Percentiles rank a stretch among this genome's conserved stretches.
Conservation (phyloP, 2,888 invertebrate genomes). For the Hypselothyrea guttata region DNA sequence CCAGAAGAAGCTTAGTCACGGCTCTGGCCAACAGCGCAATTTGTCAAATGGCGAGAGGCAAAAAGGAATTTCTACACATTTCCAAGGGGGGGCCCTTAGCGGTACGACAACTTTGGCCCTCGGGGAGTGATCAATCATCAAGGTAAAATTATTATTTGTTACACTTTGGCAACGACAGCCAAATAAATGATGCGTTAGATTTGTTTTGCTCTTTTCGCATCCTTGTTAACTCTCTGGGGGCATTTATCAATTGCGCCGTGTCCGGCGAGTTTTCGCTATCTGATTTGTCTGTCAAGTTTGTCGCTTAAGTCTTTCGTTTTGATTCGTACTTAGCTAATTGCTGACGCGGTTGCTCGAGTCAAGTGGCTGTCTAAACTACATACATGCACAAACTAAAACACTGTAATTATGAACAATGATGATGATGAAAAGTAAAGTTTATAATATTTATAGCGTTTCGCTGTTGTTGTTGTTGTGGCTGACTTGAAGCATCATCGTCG, state of each 20-base stretch:
- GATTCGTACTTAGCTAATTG: conserved; percentile 75
- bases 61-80: conserved; percentile 61
- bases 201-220: conserved; percentile 24
- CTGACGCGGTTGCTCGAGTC: conserved; percentile 56
- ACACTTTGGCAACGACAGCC: conserved; percentile 50
- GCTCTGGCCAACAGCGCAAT: conserved; percentile 46
- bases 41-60: conserved; percentile 62
- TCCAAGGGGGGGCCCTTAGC: conserved; percentile 57
- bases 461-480: conserved; percentile 36
- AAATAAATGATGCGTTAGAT: conserved; percentile 24
- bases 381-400: conserved; percentile 68
- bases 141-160: conserved; percentile 63
- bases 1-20: conserved; percentile 69
- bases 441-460: conserved; percentile 45
- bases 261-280: conserved; percentile 41
- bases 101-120: conserved; percentile 56
- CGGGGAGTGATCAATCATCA: conserved; percentile 77
- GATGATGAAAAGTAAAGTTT: conserved; percentile 71
- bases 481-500: conserved; percentile 65
- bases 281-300: conserved; percentile 56
- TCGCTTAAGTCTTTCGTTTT: conserved; percentile 75
- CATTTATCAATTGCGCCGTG: conserved; percentile 3
- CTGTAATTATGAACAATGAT: conserved; percentile 68
- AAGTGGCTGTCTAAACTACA: conserved; percentile 63
- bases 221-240: conserved; percentile 40